Percentiles rank a stretch among this genome's conserved stretches.
These are phyloP conservation scores for Rhinogobio ventralis DNA, from an alignment of 2,797 vertebrate genomes.

Conservation along the genomic window DNA sequence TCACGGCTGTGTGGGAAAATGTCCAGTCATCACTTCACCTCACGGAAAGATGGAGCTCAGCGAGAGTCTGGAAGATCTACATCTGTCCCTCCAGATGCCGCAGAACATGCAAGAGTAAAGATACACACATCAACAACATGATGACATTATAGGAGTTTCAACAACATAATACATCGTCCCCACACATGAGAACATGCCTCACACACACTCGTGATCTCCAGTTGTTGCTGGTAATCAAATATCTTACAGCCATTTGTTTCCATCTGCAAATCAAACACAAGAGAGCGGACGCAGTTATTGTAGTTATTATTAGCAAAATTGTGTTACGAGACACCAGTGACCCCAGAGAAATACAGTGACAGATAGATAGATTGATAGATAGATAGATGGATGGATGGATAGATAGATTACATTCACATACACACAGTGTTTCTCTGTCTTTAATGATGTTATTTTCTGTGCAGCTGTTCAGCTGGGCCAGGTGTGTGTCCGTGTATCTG, in stretches of 20 bases:
- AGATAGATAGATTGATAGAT: conserved; percentile 1
- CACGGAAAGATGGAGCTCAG: conserved; percentile 46
- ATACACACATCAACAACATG: not conserved
- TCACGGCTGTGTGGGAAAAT: conserved; percentile 39
- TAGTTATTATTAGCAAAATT: not conserved
- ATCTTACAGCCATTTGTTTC: conserved; percentile 52
- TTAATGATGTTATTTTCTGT: conserved; percentile 80
- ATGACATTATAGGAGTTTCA: not conserved
- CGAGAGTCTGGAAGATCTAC: not conserved
- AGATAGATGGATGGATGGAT: conserved; percentile 20
- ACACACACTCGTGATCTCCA: conserved; percentile 10
- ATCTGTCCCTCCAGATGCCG: too few relatives aligned
- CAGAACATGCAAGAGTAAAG: not conserved
- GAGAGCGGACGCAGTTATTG: not conserved
- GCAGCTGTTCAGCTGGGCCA: conserved; percentile 80
- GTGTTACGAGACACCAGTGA: not conserved
- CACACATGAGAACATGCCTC: conserved; percentile 4
- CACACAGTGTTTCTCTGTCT: conserved; percentile 75
- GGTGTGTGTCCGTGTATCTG: conserved; percentile 68
- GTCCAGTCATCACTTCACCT: not conserved
- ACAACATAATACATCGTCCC: not conserved
- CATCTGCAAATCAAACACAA: conserved; percentile 45
- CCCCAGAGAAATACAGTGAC: not conserved
- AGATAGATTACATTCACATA: conserved; percentile 21
- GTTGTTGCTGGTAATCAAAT: conserved; percentile 39